Base-by-base conservation (phyloP, 2,888 invertebrate genomes). In the Sceliomorpha sp. region DNA sequence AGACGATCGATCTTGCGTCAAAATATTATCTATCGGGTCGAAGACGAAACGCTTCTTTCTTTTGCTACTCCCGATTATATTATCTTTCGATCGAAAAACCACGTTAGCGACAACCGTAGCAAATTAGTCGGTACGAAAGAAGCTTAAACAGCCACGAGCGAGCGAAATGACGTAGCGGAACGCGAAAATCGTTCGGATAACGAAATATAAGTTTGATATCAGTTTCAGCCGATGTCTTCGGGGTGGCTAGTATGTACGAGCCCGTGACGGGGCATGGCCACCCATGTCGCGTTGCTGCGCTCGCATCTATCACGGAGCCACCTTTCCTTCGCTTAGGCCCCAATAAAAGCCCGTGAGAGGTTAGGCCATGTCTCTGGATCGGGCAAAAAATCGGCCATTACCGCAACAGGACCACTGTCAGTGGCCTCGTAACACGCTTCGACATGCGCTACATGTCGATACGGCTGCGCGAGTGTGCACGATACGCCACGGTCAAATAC, bases 301-400 rank as follows among this genome's bases (percentile, higher is more conserved):
- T 85, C 84, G 84, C 84, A 87, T 86, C 86, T 87, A 87, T 86
- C 87, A 85, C 82, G 80, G 80, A 83, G 85, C 80, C 85, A 87
- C 86, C 87, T 87, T 83, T 68, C 77, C 75, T 81, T 75, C 79
- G 82, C 79, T 83, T 81, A 80, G 84, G 80, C 80, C 78, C 78
- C 80, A 80, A 84, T 84, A 82, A 82, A 85, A 84, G 79, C 82
- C 79, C 77, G 74, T 76, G 62, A 76, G 67, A 75, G 80, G 71
- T 81, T 79, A 76, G 76, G 73, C 72, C 77, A 77, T 79, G 81
- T 82, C 81, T 80, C 79, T 75, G 78, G 72, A 79, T 77, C 81
- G 66, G 72, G 76, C 78, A 82, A 83, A 83, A 83, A 82, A 78
- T 81, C 76, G 71, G 68, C 82, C 78, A 82, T 82, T 82, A 79